phyloP scores from a whole-genome alignment of 2,113 vertebrate species.

The Istiophorus platypterus region DNA sequence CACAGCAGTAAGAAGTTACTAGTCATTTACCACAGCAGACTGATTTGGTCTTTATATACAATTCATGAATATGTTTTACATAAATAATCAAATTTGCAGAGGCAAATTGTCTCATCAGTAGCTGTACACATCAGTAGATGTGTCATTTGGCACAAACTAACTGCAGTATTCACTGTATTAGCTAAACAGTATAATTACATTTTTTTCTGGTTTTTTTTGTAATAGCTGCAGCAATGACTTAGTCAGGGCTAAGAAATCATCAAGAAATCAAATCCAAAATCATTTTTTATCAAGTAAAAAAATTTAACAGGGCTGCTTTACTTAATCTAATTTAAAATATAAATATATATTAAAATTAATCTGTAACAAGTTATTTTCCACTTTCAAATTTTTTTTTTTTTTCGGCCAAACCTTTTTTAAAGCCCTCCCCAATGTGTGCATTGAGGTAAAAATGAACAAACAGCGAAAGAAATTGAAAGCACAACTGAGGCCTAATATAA shows the following conservation, averaged over 20 bases:
- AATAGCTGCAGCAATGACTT: not conserved
- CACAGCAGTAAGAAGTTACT: not conserved
- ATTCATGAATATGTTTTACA: conserved; percentile 4
- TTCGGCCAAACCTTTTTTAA: not conserved
- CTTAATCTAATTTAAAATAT: not conserved
- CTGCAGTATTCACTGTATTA: not conserved
- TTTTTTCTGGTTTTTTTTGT: not conserved
- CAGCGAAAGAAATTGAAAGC: conserved; percentile 33
- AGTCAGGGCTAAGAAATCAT: not conserved
- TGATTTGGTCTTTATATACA: not conserved
- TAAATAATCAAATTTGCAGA: conserved; percentile 11
- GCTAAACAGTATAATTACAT: not conserved
- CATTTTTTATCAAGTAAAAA: not conserved
- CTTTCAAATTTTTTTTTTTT: not conserved
- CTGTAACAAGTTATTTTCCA: not conserved
- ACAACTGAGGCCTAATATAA: conserved; percentile 18
- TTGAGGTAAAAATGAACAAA: conserved; percentile 26
- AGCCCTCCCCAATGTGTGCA: conserved; percentile 9
- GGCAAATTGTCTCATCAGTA: not conserved
- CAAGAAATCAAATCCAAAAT: not conserved
- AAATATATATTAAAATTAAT: not conserved
- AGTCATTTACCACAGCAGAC: not conserved
- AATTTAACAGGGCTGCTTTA: not conserved
- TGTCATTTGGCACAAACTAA: not conserved
- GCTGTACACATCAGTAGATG: too few species aligned